Evolutionary conservation across 2,888 invertebrate species (phyloP), one percentile per base, ranked within the genome.

Genomic region (Caenorhabditis macrosperma): DNA sequence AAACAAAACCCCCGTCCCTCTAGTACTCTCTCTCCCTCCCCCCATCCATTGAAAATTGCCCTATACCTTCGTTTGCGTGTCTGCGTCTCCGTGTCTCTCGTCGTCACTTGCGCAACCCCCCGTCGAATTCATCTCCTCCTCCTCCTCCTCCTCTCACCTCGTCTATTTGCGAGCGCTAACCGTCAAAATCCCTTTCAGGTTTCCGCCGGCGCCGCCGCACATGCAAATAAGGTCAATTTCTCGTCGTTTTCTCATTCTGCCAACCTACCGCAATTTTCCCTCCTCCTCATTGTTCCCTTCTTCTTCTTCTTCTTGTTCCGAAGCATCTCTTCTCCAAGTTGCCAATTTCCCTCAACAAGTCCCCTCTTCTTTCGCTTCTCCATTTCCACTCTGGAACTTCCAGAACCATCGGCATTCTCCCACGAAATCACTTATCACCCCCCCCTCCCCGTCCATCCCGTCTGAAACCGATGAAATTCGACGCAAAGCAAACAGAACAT

Each of bases 141-240:
- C 26, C 1, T 22, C 15, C 28, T 30, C 52, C 60, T 52, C 67
- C 44, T 41, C 12, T 10, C 28, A 57, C 59, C 38, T 54, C 57
- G 59, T 50, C 59, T 26, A 60, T 69, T 55, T 33, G 48, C 22
- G 9, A 24, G n/a, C 3, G n/a, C n/a, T n/a, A n/a, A n/a, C n/a
- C 61, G 33, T 60, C 66, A 44, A 59, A 75, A 54, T 61, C 48
- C 66, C 28, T 75, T 76, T 76, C 67, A 76, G 67, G 67, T 68
- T 75, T 75, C 35, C 28, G 10, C 69, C 22, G 44, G 4, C 5
- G n/a, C n/a, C n/a, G n/a, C n/a, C 22, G 10, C 17, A 50, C 55
- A 74, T 74, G 64, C 74, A 74, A 74, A 74, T 74, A 74, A 74
- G 74, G 74, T 74, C 74, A 74, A 55, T 74, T 74, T 74, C 44